These are phyloP conservation scores for Lithobates sylvaticus DNA, from an alignment of 2,797 vertebrate genomes.

Conservation along the genomic window DNA sequence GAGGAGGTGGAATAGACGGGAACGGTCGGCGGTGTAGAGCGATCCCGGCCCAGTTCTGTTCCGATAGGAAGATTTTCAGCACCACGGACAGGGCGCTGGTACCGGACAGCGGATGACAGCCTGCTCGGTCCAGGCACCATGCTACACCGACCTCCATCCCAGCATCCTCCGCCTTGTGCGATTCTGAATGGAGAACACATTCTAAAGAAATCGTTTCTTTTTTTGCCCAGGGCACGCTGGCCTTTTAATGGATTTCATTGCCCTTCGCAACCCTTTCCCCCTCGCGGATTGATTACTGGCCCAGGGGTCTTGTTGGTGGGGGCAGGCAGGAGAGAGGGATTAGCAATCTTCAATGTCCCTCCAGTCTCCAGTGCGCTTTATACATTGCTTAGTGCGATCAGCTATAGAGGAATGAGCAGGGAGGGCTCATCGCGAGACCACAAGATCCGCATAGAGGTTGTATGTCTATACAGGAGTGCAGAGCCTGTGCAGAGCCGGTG, in stretches of 20 bases:
- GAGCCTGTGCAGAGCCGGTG: background rate
- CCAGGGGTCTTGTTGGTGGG: constrained; percentile 53
- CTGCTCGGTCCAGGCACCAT: background rate
- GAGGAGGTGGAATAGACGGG: background rate
- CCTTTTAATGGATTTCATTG: constrained; percentile 62
- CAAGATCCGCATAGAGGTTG: constrained; percentile 1
- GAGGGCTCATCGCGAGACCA: background rate
- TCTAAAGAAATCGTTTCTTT: constrained; percentile 29
- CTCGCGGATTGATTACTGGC: constrained; percentile 59
- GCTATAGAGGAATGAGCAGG: background rate
- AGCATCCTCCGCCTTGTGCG: constrained; percentile 11
- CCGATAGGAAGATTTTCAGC: background rate
- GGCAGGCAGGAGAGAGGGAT: background rate
- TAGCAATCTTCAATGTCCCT: constrained; percentile 16
- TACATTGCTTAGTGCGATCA: background rate
- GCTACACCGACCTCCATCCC: background rate
- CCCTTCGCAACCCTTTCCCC: constrained; percentile 55
- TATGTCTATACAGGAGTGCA: background rate
- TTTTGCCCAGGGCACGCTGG: constrained; percentile 47
- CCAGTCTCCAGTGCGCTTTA: background rate
- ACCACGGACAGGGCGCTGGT: constrained; percentile 11
- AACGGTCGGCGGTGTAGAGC: background rate
- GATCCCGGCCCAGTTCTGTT: too few species aligned
- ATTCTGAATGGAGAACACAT: constrained; percentile 48
- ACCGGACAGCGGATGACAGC: background rate